Percentiles rank a stretch among this genome's conserved stretches.
Conservation (phyloP, 1,140 invertebrate genomes). For the Mactra quadrangularis region DNA sequence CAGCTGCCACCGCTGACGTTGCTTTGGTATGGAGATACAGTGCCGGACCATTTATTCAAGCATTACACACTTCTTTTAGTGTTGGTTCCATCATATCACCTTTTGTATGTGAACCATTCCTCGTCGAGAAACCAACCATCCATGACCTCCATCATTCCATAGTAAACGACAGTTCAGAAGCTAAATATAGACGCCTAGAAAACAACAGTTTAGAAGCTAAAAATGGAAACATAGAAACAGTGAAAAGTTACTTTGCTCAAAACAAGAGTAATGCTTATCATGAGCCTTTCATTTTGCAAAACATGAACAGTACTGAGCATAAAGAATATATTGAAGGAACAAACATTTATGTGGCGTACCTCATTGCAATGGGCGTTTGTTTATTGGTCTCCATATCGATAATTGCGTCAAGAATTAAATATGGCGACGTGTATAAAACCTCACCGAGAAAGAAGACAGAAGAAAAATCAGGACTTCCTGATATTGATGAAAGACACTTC, state of each 20-base stretch:
- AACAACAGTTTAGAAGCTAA: too few species aligned
- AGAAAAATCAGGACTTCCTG: background rate
- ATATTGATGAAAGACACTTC: background rate
- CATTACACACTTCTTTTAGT: conserved; percentile 4
- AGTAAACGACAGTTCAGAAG: too few species aligned
- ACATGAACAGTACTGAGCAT: too few species aligned
- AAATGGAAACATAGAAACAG: too few species aligned
- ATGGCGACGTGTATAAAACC: conserved; percentile 36
- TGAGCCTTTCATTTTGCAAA: too few species aligned
- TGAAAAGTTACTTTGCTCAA: too few species aligned
- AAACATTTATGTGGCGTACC: conserved; percentile 26
- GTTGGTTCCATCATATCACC: conserved; percentile 18
- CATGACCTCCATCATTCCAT: too few species aligned
- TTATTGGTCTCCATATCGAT: background rate
- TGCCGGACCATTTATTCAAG: conserved; percentile 14
- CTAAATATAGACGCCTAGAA: too few species aligned
- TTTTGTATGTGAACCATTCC: conserved; percentile 4
- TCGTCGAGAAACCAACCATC: background rate
- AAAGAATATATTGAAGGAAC: too few species aligned
- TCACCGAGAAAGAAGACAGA: background rate
- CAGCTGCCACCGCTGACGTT: conserved; percentile 7
- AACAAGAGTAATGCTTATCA: too few species aligned
- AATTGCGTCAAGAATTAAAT: background rate
- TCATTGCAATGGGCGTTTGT: conserved; percentile 1
- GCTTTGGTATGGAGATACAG: background rate